These are phyloP conservation scores for Magallana gigas DNA, from an alignment of 1,140 invertebrate species.

Conservation along the genomic window DNA sequence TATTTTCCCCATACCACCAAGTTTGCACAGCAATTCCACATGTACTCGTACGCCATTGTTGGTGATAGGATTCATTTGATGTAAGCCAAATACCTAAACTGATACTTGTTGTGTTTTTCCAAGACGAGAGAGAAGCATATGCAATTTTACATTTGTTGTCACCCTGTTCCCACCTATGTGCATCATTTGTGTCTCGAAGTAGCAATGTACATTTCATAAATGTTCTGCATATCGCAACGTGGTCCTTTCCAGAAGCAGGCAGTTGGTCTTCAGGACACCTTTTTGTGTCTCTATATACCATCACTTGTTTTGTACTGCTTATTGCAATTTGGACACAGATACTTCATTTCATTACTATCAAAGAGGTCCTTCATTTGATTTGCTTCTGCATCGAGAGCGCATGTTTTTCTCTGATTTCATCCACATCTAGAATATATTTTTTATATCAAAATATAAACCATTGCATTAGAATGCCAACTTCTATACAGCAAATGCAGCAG, in stretches of 20 bases:
- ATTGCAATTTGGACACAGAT: background rate
- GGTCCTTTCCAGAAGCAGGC: constrained; percentile 25
- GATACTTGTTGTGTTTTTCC: constrained; percentile 45
- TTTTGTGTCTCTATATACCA: constrained; percentile 18
- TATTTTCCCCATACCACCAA: no score
- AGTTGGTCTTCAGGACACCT: background rate
- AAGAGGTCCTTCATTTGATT: background rate
- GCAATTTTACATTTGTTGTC: constrained; percentile 32
- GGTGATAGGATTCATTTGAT: background rate
- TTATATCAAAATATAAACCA: background rate
- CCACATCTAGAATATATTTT: no score
- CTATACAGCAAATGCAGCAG: no score
- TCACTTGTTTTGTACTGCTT: constrained; percentile 33
- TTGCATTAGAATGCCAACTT: no score
- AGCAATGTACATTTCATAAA: constrained; percentile 53
- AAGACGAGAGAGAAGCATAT: constrained; percentile 36
- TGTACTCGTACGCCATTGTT: constrained; percentile 27
- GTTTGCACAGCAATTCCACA: constrained; percentile 8
- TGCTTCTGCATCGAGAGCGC: background rate
- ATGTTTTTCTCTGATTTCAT: background rate
- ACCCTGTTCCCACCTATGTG: constrained; percentile 51
- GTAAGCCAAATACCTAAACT: constrained; percentile 33
- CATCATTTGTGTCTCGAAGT: constrained; percentile 50
- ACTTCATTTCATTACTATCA: background rate
- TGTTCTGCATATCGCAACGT: constrained; percentile 41